Conservation (phyloP, 2,797 vertebrate species). For the Paguma larvata region DNA sequence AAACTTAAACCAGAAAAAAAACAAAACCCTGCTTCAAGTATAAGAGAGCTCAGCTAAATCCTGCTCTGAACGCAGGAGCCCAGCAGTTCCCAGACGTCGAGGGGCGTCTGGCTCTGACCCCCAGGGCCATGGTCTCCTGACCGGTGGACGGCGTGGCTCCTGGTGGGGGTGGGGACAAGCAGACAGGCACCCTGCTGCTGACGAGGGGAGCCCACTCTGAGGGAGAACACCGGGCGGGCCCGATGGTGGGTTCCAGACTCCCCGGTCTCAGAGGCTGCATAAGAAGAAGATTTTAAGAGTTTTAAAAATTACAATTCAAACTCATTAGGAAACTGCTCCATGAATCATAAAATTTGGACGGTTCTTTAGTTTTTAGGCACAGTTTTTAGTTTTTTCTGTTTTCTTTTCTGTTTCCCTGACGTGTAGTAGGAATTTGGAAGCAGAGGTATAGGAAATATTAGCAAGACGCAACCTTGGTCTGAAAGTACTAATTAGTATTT, state of each 20-base stretch:
- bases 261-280: no score
- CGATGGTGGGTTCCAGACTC: not conserved
- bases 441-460: not conserved
- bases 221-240: no score
- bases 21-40: not conserved
- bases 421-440: not conserved
- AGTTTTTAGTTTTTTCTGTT: not conserved
- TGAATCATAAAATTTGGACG: not conserved
- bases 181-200: not conserved
- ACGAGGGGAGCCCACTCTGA: no score
- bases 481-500: not conserved
- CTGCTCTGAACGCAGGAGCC: fast-evolving
- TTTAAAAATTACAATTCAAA: not conserved
- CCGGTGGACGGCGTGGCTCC: not conserved
- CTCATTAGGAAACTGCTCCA: not conserved
- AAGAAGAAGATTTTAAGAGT: no score
- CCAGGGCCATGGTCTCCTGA: fast-evolving
- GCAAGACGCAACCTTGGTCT: not conserved
- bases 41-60: fast-evolving
- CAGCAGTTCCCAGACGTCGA: not conserved
- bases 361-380: not conserved
- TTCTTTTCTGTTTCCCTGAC: not conserved
- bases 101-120: fast-evolving
- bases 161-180: not conserved
- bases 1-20: not conserved